Conservation (phyloP, 2,888 invertebrate species). For the Chymomyza amoena region DNA sequence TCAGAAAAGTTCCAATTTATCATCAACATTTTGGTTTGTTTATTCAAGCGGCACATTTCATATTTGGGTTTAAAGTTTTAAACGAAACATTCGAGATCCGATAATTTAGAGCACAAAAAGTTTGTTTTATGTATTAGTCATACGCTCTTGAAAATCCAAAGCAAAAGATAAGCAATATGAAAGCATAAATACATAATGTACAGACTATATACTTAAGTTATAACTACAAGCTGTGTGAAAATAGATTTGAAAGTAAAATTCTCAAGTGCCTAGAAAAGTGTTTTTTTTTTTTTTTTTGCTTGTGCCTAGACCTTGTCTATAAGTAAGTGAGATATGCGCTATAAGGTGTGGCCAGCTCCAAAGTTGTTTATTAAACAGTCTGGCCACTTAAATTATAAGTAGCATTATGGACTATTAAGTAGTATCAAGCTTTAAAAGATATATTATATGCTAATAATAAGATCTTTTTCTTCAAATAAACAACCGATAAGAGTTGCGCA, state of each 20-base stretch:
- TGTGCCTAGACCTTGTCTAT: not conserved
- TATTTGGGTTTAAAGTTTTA: not conserved
- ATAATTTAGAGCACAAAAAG: not conserved
- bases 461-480: too few species aligned
- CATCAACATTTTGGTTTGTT: not conserved
- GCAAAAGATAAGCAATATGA: slow-evolving; percentile 7
- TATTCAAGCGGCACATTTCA: not conserved
- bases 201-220: not conserved
- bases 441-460: not conserved
- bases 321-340: not conserved
- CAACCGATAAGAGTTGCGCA: not conserved
- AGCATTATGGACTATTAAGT: not conserved
- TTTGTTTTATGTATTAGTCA: slow-evolving; percentile 15
- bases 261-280: slow-evolving; percentile 7
- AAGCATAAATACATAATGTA: not conserved
- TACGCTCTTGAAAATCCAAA: slow-evolving; percentile 4
- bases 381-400: not conserved
- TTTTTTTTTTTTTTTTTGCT: not conserved
- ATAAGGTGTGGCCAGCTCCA: not conserved
- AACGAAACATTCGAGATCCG: slow-evolving; percentile 10
- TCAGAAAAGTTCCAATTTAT: not conserved
- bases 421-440: not conserved
- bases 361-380: not conserved
- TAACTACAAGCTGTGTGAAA: not conserved
- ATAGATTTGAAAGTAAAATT: slow-evolving; percentile 27